Evolutionary conservation across 53 echinoderm and acorn worm genomes (phyloP), one percentile per base, ranked within the genome.

Genomic region (Apostichopus leukothele): DNA sequence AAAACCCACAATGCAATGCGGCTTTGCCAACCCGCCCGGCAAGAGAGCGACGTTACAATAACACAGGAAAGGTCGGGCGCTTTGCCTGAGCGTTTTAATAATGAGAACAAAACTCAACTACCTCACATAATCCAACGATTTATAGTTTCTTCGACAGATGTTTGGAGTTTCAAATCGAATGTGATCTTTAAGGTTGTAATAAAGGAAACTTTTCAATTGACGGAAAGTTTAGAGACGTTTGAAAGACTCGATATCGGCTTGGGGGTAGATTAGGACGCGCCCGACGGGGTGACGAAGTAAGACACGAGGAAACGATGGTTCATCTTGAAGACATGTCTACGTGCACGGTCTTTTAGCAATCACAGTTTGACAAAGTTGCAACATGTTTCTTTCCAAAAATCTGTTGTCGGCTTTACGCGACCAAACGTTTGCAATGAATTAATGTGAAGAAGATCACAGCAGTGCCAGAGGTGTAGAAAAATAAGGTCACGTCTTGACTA

Each of bases 1-100:
- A 87, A 75, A 87, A 87, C 88, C 88, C 88, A 87, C 88, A 87
- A 87, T 87, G 88, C 88, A 85, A 23, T 85, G 66, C 85, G 85
- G 50, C 67, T 66, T 50, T 85, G 85, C 85, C 85, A 74, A 87
- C 88, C 74, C 88, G 88, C 88, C 88, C 75, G 74, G 74, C 55
- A 23, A 76, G 20, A 76, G 67, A 59, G 61, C 68, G 85, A 67
- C 85, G 81, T 67, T 85, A 85, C 85, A 85, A 85, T 26, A 85
- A 85, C 85, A 85, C 12, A 21, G 71, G 20, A 71, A 71, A 71
- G 71, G 71, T 71, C 71, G 71, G 39, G n/a, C 71, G 71, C 71
- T 71, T 57, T 57, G 57, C 57, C 39, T 54, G 22, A 81, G 54
- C 55, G 55, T 52, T 79, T 79, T n/a, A 81, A 81, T 81, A 81